Percentiles rank a stretch among this genome's conserved stretches.
Conservation (phyloP, 1,140 invertebrate species). For the Lucilia sericata region DNA sequence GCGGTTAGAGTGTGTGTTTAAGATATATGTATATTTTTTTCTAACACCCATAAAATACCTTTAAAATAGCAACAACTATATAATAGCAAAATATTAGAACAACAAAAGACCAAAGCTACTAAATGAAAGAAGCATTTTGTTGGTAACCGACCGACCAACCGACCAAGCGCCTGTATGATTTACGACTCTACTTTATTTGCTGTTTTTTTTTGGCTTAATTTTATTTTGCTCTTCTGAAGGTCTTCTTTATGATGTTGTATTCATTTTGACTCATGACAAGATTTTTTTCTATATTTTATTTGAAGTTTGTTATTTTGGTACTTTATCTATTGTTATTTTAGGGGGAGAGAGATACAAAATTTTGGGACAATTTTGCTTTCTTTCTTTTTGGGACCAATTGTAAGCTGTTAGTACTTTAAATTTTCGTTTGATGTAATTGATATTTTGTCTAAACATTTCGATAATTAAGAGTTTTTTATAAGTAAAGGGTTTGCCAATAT, state of each 20-base stretch:
- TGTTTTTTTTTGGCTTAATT: neutral
- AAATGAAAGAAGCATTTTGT: neutral
- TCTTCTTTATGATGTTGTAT: neutral
- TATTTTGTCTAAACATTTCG: no score
- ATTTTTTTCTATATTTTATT: neutral
- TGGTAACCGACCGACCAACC: neutral
- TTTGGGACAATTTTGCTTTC: neutral
- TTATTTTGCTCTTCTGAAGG: neutral
- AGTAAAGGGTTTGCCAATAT: no score
- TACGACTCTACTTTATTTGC: neutral
- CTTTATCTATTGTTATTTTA: neutral
- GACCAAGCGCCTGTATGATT: neutral
- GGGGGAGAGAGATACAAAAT: no score
- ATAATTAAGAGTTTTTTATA: no score
- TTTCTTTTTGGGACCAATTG: neutral
- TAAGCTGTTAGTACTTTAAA: no score
- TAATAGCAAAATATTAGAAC: neutral
- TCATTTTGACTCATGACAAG: neutral
- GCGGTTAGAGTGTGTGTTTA: neutral
- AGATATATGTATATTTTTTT: neutral
- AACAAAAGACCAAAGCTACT: neutral
- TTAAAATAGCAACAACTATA: neutral
- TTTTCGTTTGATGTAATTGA: no score
- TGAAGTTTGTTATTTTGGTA: neutral
- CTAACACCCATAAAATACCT: conserved; percentile 1